Evolutionary conservation across 2,888 invertebrate species (phyloP), one percentile per base, ranked within the genome.

Genomic region (Conchocele bisecta): DNA sequence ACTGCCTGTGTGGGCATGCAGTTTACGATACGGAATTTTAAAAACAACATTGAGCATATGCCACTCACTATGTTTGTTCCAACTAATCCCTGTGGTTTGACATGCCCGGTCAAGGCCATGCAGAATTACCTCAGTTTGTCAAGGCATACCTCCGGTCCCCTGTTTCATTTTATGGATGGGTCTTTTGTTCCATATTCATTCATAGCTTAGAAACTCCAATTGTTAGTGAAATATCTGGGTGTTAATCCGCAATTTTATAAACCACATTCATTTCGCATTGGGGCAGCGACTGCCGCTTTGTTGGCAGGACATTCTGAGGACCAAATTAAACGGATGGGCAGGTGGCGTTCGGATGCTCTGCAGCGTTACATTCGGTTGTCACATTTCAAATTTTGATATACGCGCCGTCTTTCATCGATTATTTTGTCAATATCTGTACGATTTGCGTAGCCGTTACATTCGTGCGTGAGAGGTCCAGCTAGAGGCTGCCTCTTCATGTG

Each of bases 211-310:
- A 46, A 46, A 20, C 7, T 46, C 11, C 17, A 4, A 11, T 9
- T 20, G 24, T 26, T 46, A 13, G 28, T 46, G 13, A 5, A 4
- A 17, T 46, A n/a, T 46, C 46, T 22, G 24, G 46, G 22, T 17
- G 9, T 46, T 11, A 28, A 46, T 22, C 46, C 24, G 5, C 24
- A 7, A 11, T 5, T 24, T 26, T 46, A 46, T 20, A 46, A 46
- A 22, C 46, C 46, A 6, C 46, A 46, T 20, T 46, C 46, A 9
- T 46, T 46, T 46, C 46, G 46, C 13, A 46, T 46, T 15, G 46
- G 46, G 11, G 46, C 46, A 7, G 46, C 46, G 9, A 46, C 22
- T 11, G 24, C 46, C 5, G 46, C 46, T 5, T 46, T n/a, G n/a
- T n/a, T n/a, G n/a, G n/a, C n/a, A n/a, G n/a, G n/a, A n/a, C n/a